phyloP scores from a whole-genome alignment of 37 sponge, comb jelly and placozoan species.

The Ephydatia muelleri region DNA sequence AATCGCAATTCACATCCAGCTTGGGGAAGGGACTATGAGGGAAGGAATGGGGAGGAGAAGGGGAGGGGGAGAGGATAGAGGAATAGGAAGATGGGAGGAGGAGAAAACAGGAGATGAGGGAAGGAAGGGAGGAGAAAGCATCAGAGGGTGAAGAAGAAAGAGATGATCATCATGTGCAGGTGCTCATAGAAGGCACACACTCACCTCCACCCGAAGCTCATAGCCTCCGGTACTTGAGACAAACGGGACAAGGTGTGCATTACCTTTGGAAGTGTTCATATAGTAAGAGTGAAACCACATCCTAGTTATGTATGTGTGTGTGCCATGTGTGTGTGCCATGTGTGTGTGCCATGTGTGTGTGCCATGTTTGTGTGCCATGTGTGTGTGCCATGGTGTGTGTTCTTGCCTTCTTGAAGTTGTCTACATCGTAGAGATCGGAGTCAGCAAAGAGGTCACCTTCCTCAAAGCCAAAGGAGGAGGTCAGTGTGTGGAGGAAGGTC shows the following conservation, averaged over 20 bases:
- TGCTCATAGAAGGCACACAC: conserved; percentile 3
- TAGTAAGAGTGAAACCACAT: background rate
- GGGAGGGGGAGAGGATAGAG: background rate
- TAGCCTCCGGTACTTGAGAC: conserved; percentile 68
- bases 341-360: background rate
- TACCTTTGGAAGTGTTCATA: conserved; percentile 36
- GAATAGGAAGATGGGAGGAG: background rate
- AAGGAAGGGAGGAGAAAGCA: background rate
- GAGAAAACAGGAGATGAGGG: background rate
- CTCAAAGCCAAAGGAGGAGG: conserved; percentile 49
- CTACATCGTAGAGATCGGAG: conserved; percentile 77
- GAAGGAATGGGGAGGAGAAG: background rate
- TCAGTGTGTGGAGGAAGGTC: conserved; percentile 67
- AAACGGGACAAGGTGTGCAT: conserved; percentile 63
- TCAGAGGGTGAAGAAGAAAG: background rate
- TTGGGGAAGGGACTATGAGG: conserved; percentile 39
- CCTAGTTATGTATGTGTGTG: no score
- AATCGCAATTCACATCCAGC: conserved; percentile 30
- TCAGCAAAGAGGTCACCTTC: conserved; percentile 68
- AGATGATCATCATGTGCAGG: background rate
- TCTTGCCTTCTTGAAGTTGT: conserved; percentile 79
- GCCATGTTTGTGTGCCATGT: background rate
- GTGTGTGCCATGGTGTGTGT: background rate
- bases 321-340: background rate
- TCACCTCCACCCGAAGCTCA: conserved; percentile 72